Conservation (phyloP, 1,140 invertebrate genomes). For the Polypedilum vanderplanki region DNA sequence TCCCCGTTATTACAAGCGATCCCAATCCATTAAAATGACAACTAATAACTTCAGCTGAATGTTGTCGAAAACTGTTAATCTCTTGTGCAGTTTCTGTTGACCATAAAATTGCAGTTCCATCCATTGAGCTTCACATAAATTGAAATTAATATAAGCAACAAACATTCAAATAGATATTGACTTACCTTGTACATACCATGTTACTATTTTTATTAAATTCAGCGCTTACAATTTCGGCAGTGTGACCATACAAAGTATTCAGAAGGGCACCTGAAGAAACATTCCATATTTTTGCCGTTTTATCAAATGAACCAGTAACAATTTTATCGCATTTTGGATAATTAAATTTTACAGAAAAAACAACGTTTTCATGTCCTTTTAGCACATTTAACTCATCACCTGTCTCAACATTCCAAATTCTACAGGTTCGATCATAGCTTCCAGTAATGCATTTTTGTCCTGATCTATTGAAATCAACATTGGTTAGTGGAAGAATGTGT, state of each 20-base stretch:
- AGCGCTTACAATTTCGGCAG: constrained; percentile 62
- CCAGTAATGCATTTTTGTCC: constrained; percentile 70
- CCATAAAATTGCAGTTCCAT: constrained; percentile 63
- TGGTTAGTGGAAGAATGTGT: constrained; percentile 70
- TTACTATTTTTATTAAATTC: constrained; percentile 58
- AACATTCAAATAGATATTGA: too few relatives aligned
- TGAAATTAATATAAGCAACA: too few relatives aligned
- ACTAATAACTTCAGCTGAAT: constrained; percentile 66
- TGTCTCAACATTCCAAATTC: constrained; percentile 69
- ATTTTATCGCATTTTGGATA: constrained; percentile 66
- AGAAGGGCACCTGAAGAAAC: constrained; percentile 58
- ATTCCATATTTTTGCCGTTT: constrained; percentile 66
- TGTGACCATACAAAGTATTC: constrained; percentile 63
- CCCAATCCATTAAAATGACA: constrained; percentile 63
- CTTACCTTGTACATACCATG: constrained; percentile 52
- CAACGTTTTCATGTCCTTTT: constrained; percentile 70
- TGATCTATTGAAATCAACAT: constrained; percentile 64
- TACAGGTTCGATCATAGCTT: constrained; percentile 79
- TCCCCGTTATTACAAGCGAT: constrained; percentile 64
- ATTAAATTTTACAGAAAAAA: constrained; percentile 71
- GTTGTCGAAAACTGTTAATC: constrained; percentile 54
- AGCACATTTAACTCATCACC: constrained; percentile 57
- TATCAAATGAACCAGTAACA: constrained; percentile 73
- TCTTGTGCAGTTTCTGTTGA: constrained; percentile 58
- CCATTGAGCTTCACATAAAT: constrained; percentile 56